These are phyloP conservation scores for Pelusios castaneus DNA, from an alignment of 2,113 vertebrate species.

Conservation along the genomic window DNA sequence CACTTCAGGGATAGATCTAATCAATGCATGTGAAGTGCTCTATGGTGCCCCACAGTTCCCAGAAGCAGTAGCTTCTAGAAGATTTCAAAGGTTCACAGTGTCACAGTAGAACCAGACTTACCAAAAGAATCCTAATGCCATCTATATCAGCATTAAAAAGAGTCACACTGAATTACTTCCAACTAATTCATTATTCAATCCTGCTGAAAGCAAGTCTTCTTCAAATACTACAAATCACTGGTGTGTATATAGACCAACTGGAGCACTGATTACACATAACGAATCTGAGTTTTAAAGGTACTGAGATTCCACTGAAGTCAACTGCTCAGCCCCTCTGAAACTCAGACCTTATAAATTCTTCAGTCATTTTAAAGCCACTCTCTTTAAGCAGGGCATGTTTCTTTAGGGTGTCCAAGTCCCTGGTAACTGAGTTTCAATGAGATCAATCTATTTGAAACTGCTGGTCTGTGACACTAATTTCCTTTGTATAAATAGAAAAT, in stretches of 20 bases:
- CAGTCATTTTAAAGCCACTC: neutral
- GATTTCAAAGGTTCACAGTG: neutral
- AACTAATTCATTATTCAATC: accelerated
- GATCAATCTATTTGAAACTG: accelerated
- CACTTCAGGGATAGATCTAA: neutral
- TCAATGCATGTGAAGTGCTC: neutral
- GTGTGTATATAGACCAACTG: accelerated
- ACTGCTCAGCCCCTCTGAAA: neutral
- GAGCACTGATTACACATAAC: neutral
- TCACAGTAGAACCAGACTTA: neutral
- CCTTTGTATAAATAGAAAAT: neutral
- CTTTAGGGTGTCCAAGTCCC: neutral
- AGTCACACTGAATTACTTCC: neutral
- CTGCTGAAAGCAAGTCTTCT: neutral
- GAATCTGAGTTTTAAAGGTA: neutral
- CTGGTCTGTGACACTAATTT: neutral
- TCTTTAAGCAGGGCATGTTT: neutral
- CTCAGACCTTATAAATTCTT: neutral
- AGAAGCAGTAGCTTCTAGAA: neutral
- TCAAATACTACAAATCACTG: accelerated
- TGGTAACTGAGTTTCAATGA: neutral
- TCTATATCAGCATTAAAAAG: neutral
- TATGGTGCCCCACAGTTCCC: neutral
- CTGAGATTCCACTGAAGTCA: neutral
- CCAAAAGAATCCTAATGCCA: neutral